Evolutionary conservation across 2,888 invertebrate species (phyloP).

Genomic region (Subacronicta megacephala): DNA sequence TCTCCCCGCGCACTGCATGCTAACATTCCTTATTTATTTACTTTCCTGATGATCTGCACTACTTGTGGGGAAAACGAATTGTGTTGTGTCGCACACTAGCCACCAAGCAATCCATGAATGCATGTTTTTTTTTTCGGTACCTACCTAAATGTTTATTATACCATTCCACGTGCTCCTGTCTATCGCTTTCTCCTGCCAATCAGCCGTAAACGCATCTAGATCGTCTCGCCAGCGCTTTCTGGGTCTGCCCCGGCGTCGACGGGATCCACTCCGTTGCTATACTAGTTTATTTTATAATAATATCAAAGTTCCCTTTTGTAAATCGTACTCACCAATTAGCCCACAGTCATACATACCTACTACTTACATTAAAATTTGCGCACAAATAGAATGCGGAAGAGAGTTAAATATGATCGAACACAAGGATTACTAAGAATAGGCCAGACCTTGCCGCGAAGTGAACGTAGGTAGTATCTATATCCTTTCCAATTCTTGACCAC

Average conservation of each 20-base stretch:
- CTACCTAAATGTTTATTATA: no score
- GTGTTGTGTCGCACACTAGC: not conserved
- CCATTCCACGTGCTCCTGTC: no score
- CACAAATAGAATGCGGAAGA: conserved; percentile 44
- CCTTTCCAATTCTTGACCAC: conserved; percentile 31
- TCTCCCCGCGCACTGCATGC: conserved; percentile 42
- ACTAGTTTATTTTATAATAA: no score
- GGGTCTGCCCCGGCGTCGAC: no score
- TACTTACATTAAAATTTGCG: not conserved
- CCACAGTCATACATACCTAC: not conserved
- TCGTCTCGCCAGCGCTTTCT: no score
- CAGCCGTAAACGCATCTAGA: no score
- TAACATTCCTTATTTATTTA: conserved; percentile 43
- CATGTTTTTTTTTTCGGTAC: no score
- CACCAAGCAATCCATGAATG: no score
- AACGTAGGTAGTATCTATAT: conserved; percentile 26
- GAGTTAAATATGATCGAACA: conserved; percentile 5
- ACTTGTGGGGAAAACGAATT: conserved; percentile 38
- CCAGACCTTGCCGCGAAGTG: conserved; percentile 19
- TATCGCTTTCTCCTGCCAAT: no score
- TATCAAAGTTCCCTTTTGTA: no score
- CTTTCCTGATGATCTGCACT: conserved; percentile 24
- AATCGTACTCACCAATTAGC: not conserved
- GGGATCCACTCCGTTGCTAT: no score
- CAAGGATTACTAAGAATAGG: conserved; percentile 38